A percentile compares a stretch with the other conserved stretches of the same genome.
These are phyloP conservation scores for Antitype chi DNA, from an alignment of 2,888 invertebrate species.

Conservation along the genomic window DNA sequence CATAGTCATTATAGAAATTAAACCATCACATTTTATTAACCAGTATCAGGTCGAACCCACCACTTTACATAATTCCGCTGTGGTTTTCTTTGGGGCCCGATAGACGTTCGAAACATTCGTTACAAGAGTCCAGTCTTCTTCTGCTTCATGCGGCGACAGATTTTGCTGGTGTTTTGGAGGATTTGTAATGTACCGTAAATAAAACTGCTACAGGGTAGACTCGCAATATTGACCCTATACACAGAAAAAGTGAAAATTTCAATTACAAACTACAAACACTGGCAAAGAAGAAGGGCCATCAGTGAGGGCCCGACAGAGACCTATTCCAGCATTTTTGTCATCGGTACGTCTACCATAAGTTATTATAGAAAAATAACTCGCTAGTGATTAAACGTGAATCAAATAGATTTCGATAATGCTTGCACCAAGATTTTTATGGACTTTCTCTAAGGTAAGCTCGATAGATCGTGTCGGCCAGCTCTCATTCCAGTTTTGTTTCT, in stretches of 20 bases:
- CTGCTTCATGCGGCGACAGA: background rate
- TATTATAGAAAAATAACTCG: too few species aligned
- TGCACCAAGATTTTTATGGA: too few species aligned
- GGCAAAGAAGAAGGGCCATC: background rate
- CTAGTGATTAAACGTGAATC: too few species aligned
- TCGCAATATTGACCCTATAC: background rate
- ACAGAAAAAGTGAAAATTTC: background rate
- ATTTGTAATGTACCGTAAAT: background rate
- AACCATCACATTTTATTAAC: background rate
- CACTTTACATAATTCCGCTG: background rate
- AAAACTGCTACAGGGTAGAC: conserved; percentile 6
- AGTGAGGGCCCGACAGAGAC: background rate
- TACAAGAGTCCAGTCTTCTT: background rate
- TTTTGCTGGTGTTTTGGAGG: background rate
- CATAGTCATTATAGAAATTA: background rate
- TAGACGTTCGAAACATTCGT: background rate
- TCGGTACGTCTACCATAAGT: background rate
- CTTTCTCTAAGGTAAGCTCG: too few species aligned
- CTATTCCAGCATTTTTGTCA: background rate
- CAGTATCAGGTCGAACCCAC: background rate
- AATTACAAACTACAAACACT: conserved; percentile 1
- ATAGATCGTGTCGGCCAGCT: too few species aligned
- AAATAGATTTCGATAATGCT: too few species aligned
- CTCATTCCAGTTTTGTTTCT: too few species aligned
- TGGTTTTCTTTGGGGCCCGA: background rate